phyloP scores from a whole-genome alignment of 2,797 vertebrate genomes.

The Selene dorsalis region DNA sequence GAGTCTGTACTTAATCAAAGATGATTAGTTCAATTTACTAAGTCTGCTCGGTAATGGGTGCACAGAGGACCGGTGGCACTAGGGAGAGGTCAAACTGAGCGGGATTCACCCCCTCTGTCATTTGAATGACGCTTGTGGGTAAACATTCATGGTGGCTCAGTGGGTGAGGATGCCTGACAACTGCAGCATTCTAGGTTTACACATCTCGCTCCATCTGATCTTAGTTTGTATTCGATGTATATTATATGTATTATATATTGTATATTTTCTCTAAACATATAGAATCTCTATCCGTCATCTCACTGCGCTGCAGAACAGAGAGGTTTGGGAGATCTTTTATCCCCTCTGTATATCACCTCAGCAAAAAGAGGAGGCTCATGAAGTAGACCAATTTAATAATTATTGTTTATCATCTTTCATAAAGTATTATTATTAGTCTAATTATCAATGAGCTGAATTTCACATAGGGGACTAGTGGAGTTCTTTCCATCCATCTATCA shows the following conservation, averaged over 20 bases:
- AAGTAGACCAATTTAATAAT: no score
- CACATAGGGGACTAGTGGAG: no score
- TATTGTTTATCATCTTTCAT: no score
- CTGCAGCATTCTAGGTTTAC: conserved; percentile 5
- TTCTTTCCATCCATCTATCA: no score
- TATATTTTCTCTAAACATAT: not conserved
- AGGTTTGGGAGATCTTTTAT: no score
- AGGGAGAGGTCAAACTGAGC: conserved; percentile 69
- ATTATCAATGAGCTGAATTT: no score
- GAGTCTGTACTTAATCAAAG: conserved; percentile 83
- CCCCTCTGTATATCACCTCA: no score
- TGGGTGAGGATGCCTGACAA: conserved; percentile 25
- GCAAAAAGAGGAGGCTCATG: no score
- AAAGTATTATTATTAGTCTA: no score
- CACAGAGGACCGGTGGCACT: conserved; percentile 56
- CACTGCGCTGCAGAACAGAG: no score
- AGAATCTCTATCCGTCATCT: no score
- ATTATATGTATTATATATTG: not conserved
- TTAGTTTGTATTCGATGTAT: not conserved
- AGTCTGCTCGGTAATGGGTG: conserved; percentile 72
- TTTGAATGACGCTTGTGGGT: conserved; percentile 51
- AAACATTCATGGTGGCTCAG: conserved; percentile 55
- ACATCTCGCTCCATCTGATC: not conserved
- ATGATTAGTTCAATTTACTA: conserved; percentile 83
- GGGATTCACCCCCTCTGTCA: conserved; percentile 42